A percentile compares a stretch with the other conserved stretches of the same genome.
These are phyloP conservation scores for Phalacrocorax aristotelis DNA, from an alignment of 2,113 vertebrate genomes.

Conservation along the genomic window DNA sequence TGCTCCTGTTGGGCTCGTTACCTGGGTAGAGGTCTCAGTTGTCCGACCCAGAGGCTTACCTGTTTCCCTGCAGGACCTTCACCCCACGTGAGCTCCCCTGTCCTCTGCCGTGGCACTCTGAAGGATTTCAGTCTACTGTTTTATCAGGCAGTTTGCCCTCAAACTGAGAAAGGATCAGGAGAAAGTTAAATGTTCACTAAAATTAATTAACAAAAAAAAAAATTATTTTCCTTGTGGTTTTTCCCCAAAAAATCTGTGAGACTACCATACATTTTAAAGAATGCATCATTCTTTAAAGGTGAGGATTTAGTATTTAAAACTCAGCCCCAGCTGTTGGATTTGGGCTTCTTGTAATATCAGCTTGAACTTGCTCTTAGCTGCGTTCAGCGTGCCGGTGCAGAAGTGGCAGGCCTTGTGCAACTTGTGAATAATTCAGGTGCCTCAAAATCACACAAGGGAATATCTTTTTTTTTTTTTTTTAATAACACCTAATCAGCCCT, in stretches of 20 bases:
- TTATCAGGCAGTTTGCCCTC: not conserved
- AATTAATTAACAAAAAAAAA: not conserved
- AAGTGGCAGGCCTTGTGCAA: not conserved
- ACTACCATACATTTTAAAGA: not conserved
- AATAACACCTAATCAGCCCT: constrained; percentile 18
- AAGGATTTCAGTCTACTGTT: not conserved
- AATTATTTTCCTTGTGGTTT: not conserved
- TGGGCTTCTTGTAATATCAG: not conserved
- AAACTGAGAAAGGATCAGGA: not conserved
- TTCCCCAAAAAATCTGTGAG: not conserved
- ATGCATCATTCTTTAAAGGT: not conserved
- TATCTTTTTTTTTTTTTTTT: not conserved
- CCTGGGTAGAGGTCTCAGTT: not conserved
- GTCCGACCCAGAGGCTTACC: not conserved
- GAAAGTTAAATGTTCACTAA: not conserved
- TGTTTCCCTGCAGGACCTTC: not conserved
- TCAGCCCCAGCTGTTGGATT: not conserved
- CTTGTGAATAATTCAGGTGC: constrained; percentile 40
- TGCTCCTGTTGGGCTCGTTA: not conserved
- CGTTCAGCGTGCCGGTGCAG: not conserved
- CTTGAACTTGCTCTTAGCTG: not conserved
- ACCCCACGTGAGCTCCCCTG: not conserved
- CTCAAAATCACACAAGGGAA: constrained; percentile 10
- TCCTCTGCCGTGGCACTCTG: not conserved
- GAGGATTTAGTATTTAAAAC: not conserved